Evolutionary conservation across 2,113 vertebrate genomes (phyloP), one percentile per base, ranked within the genome.

Genomic region (Xenopus tropicalis): DNA sequence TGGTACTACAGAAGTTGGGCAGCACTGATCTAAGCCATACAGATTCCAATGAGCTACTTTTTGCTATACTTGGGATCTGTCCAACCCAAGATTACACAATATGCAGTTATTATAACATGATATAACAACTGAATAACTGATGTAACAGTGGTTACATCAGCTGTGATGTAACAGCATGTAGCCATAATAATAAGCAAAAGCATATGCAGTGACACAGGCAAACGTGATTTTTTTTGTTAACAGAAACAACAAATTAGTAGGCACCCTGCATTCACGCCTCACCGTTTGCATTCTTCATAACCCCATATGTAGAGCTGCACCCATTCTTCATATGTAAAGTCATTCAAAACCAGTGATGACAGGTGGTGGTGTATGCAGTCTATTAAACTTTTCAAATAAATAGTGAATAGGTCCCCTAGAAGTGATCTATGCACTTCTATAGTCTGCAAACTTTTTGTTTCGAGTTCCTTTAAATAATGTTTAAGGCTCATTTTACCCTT

Each of bases 241-340:
- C 29, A 37, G 10, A 37, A 37, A 3, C 5, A 37, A 61, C n/a
- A 46, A 1, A 23, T 59, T 64, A 69, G 12, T 0, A 48, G n/a
- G 13, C 9, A 24, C 5, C 21, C 20, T 11, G 14, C 9, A 12
- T 13, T 73, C 77, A 37, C 24, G 19, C 74, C 80, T 23, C 81
- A 85, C 84, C 83, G 78, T 71, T 56, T 52, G 57, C 78, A 65
- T 52, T 77, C 67, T 44, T 78, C 78, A 69, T 79, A 68, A 57
- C 48, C 21, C 84, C 83, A 85, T 71, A 76, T 80, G 66, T 84
- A 80, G 71, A 84, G 19, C 69, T 78, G 61, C 66, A 85, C 80
- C 17, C 24, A 78, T 46, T 78, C 79, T 21, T 46, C 77, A 78
- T 82, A 85, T 57, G 62, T 80, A 66, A 80, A 69, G 23, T 43